Base-by-base conservation (phyloP, 2,797 vertebrate genomes). In the Sorex maritimensis region DNA sequence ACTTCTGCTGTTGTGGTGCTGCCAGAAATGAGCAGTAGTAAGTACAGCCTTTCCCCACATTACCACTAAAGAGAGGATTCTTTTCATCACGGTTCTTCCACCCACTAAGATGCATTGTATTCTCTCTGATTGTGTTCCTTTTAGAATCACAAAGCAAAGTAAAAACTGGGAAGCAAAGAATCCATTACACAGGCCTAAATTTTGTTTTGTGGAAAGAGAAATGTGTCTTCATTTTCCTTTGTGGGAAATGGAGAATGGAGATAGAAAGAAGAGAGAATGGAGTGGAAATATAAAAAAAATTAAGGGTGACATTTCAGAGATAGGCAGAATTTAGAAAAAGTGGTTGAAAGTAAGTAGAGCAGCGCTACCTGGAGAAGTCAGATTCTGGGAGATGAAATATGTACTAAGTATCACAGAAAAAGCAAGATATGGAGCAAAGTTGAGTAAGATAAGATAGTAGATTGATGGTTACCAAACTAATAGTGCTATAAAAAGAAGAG, bases 301-400 rank as follows among this genome's bases (percentile, higher is more conserved):
- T 92, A 46, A 71, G 21, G 58, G 49, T 82, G 21, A 34, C 17
- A 23, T 81, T 91, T 85, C 46, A 46, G n/a, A 77, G 49, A 88
- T 75, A 68, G 12, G 79, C 46, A 68, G 46, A n/a, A 24, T 80
- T 84, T 80, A 71, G 28, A 81, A 34, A 90, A 90, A 34, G 58
- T 38, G 38, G 6, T 68, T 88, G 26, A 81, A 79, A 91, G 26
- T 65, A 9, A 82, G 67, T 44, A 78, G 63, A 91, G 26, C 46
- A 58, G 6, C 26, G 5, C 17, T 61, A 21, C 58, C 21, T 61
- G 21, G 58, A 61, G 49, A 61, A 23, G 26, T 85, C 55, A 77
- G 28, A 77, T 69, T 83, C 55, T 58, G 4, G 21, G 24, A 68
- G 63, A 61, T 34, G 58, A 86, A 90, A 84, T 80, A 30, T 79